Conservation (phyloP, 2,888 invertebrate genomes). For the Caenorhabditis zanzibari region DNA sequence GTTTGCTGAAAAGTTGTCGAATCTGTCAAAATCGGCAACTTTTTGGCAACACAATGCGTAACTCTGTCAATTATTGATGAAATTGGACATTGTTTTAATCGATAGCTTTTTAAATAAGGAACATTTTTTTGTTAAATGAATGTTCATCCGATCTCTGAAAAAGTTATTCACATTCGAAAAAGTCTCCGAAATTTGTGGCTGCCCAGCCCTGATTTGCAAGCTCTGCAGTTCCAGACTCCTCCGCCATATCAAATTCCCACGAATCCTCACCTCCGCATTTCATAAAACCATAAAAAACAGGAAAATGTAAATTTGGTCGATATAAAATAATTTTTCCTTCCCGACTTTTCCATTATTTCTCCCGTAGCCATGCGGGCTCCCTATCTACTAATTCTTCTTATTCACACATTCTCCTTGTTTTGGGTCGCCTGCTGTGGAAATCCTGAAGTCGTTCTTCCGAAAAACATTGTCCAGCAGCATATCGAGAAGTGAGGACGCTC, state of each 20-base stretch:
- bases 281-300: neutral
- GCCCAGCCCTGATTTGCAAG: too few relatives aligned
- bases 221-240: too few relatives aligned
- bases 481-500: constrained; percentile 17
- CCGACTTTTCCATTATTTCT: neutral
- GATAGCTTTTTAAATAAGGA: too few relatives aligned
- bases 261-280: neutral
- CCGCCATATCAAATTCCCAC: neutral
- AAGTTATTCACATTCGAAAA: too few relatives aligned
- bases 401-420: neutral
- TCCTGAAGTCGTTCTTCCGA: neutral
- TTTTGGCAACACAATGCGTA: too few relatives aligned
- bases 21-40: too few relatives aligned
- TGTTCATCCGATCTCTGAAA: too few relatives aligned
- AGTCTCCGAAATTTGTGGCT: too few relatives aligned
- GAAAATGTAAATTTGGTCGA: neutral
- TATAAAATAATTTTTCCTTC: neutral
- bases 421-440: neutral
- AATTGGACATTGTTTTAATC: too few relatives aligned
- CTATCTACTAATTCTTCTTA: neutral
- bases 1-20: too few relatives aligned
- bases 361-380: neutral
- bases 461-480: constrained; percentile 23
- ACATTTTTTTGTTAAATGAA: too few relatives aligned
- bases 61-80: too few relatives aligned